Evolutionary conservation across 2,113 vertebrate species (phyloP).

Genomic region (Stigmatopora argus): DNA sequence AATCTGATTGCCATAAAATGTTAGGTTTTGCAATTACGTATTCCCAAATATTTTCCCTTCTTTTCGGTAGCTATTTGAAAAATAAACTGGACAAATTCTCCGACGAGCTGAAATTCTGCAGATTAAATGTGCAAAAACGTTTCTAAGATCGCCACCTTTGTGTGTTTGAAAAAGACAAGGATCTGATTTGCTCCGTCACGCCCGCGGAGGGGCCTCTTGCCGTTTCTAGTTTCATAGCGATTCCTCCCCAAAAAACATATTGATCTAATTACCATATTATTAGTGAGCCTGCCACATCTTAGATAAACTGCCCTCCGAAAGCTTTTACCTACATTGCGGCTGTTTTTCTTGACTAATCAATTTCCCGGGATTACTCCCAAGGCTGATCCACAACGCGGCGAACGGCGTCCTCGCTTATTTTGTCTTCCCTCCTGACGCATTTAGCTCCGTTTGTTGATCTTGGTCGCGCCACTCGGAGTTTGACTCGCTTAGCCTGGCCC

Average conservation of each 20-base stretch:
- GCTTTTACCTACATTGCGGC: slow-evolving; percentile 19
- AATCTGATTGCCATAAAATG: neutral
- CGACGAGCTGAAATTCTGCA: neutral
- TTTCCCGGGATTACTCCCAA: slow-evolving; percentile 58
- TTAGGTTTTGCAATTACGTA: neutral
- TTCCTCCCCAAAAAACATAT: slow-evolving; percentile 41
- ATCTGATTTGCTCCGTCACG: slow-evolving; percentile 26
- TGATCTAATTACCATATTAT: slow-evolving; percentile 55
- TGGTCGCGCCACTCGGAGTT: slow-evolving; percentile 36
- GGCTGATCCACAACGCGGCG: slow-evolving; percentile 27
- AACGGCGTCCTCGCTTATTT: slow-evolving; percentile 47
- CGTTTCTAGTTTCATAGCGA: slow-evolving; percentile 38
- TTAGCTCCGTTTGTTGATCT: slow-evolving; percentile 57
- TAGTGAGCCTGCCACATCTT: slow-evolving; percentile 34
- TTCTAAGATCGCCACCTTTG: neutral
- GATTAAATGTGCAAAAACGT: neutral
- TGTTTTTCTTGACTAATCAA: slow-evolving; percentile 64
- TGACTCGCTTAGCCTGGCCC: slow-evolving; percentile 41
- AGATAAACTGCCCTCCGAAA: slow-evolving; percentile 41
- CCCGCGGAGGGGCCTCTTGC: neutral
- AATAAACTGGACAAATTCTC: neutral
- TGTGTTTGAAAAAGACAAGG: slow-evolving; percentile 27
- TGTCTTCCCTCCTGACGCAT: slow-evolving; percentile 46
- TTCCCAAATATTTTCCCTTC: neutral
- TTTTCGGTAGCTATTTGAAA: neutral